Evolutionary conservation across 1,140 invertebrate genomes (phyloP).

Genomic region (Sminthurinus signatus): DNA sequence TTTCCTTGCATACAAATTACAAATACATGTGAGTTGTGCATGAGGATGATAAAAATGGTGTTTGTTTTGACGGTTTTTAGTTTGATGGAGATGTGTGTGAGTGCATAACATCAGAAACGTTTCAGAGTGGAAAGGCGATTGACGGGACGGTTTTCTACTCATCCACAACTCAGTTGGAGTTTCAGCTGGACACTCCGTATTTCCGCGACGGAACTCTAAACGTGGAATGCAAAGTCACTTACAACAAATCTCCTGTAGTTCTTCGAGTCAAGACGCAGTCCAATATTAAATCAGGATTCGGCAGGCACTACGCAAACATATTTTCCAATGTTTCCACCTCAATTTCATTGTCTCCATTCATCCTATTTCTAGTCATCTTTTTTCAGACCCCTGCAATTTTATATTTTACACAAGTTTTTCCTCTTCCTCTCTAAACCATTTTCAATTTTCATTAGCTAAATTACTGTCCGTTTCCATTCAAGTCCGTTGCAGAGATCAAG

Average conservation of each 20-base stretch:
- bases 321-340: constrained; percentile 10
- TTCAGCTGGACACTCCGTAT: constrained; percentile 30
- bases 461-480: too few relatives aligned
- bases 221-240: constrained; percentile 28
- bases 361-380: not conserved
- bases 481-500: too few relatives aligned
- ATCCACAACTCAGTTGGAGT: constrained; percentile 21
- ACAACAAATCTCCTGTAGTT: constrained; percentile 22
- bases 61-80: constrained; percentile 15
- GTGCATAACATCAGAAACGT: constrained; percentile 22
- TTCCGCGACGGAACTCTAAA: constrained; percentile 30
- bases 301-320: constrained; percentile 15
- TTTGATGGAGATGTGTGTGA: constrained; percentile 22
- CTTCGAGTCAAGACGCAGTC: constrained; percentile 22
- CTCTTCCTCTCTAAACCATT: not conserved
- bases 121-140: constrained; percentile 21
- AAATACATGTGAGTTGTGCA: too few relatives aligned
- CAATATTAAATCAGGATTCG: constrained; percentile 34
- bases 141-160: constrained; percentile 36
- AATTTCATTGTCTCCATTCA: not conserved
- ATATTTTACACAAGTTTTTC: not conserved
- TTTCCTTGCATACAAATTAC: too few relatives aligned
- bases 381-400: not conserved
- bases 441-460: too few relatives aligned
- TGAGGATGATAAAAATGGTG: not conserved